phyloP scores from a whole-genome alignment of 1,140 invertebrate genomes.

The Zaprionus tsacasi region DNA sequence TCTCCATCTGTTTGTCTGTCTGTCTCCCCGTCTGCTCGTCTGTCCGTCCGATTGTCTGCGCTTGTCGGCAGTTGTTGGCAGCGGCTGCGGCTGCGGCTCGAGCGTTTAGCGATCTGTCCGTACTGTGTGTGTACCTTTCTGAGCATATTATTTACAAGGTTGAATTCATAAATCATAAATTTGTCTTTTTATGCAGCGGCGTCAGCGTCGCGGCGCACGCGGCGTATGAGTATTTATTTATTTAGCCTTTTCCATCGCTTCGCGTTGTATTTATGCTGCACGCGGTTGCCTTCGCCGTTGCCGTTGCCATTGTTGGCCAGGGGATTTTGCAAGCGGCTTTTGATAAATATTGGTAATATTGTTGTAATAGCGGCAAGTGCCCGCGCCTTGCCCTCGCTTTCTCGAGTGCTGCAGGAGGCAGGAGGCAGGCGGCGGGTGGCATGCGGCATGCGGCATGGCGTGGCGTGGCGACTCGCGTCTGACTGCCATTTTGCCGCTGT shows the following conservation, averaged over 20 bases:
- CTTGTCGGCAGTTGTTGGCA: background rate
- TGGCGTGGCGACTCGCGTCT: slow-evolving; percentile 14
- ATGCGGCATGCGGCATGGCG: background rate
- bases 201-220: slow-evolving; percentile 53
- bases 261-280: slow-evolving; percentile 71
- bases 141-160: slow-evolving; percentile 83
- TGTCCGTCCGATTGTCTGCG: slow-evolving; percentile 5
- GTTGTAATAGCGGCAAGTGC: slow-evolving; percentile 81
- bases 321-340: slow-evolving; percentile 67
- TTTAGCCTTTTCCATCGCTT: slow-evolving; percentile 19
- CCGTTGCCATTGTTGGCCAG: slow-evolving; percentile 60
- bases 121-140: slow-evolving; percentile 58
- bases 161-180: slow-evolving; percentile 84
- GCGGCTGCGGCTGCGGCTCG: slow-evolving; percentile 12
- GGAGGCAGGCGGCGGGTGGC: background rate
- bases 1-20: slow-evolving; percentile 24
- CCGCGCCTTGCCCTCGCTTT: slow-evolving; percentile 73
- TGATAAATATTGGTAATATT: slow-evolving; percentile 82
- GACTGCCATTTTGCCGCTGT: slow-evolving; percentile 81
- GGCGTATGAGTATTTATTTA: slow-evolving; percentile 59
- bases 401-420: slow-evolving; percentile 27
- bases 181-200: slow-evolving; percentile 80
- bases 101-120: slow-evolving; percentile 53
- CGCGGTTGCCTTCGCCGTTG: slow-evolving; percentile 27
- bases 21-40: slow-evolving; percentile 13